Percentiles rank a stretch among this genome's conserved stretches.
phyloP scores from a whole-genome alignment of 2,888 invertebrate species.

The Geophilus truncorum region DNA sequence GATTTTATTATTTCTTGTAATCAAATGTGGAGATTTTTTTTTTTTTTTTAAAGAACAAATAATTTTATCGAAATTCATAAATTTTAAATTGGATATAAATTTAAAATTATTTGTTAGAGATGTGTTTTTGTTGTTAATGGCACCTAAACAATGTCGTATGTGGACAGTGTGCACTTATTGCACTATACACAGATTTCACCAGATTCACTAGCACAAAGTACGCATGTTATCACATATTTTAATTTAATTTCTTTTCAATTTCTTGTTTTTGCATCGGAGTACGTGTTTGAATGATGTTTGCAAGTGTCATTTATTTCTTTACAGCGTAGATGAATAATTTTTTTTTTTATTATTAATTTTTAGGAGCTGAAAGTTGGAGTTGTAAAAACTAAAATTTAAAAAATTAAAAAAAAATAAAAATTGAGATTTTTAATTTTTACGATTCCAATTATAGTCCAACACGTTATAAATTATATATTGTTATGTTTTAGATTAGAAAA shows the following conservation, averaged over 20 bases:
- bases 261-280: constrained; percentile 1
- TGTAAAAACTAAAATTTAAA: background rate
- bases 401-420: background rate
- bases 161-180: background rate
- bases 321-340: constrained; percentile 6
- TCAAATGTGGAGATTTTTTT: background rate
- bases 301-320: constrained; percentile 29
- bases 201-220: background rate
- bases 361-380: background rate
- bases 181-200: background rate
- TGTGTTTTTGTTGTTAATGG: background rate
- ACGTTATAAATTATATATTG: background rate
- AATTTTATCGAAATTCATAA: background rate
- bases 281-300: constrained; percentile 8
- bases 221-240: background rate
- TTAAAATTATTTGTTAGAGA: background rate
- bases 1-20: background rate
- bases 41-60: background rate
- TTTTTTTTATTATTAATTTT: constrained; percentile 27
- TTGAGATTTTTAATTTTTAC: background rate
- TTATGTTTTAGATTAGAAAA: background rate
- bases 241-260: background rate
- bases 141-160: background rate
- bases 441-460: background rate
- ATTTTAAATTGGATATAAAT: background rate